Evolutionary conservation across 2,113 vertebrate genomes (phyloP).

Genomic region (Pituophis catenifer): DNA sequence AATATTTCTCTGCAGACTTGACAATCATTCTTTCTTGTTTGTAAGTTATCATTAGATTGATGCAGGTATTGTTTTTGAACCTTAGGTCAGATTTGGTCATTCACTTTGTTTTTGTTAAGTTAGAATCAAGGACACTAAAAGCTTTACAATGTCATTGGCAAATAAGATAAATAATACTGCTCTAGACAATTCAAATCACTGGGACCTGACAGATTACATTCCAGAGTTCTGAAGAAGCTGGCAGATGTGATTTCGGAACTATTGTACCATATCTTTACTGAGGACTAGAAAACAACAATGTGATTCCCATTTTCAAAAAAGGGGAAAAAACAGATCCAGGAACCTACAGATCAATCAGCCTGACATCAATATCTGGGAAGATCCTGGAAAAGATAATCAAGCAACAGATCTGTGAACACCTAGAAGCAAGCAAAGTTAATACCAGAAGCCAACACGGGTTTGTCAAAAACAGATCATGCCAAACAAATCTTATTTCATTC

Average conservation of each 20-base stretch:
- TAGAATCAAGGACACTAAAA: neutral
- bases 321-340: neutral
- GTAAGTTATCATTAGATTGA: neutral
- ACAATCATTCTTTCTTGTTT: neutral
- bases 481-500: too few relatives aligned
- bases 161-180: neutral
- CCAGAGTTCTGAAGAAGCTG: neutral
- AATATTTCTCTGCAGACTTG: neutral
- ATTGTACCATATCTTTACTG: neutral
- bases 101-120: neutral
- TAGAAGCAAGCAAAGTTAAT: too few relatives aligned
- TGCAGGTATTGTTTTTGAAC: neutral
- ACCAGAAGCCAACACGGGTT: too few relatives aligned
- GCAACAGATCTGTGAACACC: too few relatives aligned
- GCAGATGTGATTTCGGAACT: neutral
- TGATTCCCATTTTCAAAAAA: neutral
- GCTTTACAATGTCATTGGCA: neutral
- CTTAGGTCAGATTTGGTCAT: neutral
- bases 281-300: neutral
- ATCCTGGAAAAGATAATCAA: too few relatives aligned
- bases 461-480: too few relatives aligned
- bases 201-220: neutral
- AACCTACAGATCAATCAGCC: neutral
- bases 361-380: neutral
- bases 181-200: neutral